Evolutionary conservation across 2,888 invertebrate species (phyloP), one percentile per base, ranked within the genome.

Genomic region (Lottia gigantea): DNA sequence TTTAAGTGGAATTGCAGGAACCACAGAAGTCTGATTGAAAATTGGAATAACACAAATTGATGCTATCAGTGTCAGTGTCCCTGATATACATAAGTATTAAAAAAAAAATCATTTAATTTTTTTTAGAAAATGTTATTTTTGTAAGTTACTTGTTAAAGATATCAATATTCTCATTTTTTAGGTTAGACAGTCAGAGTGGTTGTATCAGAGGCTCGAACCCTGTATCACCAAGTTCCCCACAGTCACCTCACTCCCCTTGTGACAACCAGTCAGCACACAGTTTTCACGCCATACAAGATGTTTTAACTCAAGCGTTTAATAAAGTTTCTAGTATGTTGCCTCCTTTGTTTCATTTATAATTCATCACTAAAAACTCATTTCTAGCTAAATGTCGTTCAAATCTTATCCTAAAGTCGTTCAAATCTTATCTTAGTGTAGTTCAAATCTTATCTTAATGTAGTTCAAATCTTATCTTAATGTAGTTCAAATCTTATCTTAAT

Each of bases 101-200:
- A n/a, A n/a, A n/a, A n/a, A n/a, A n/a, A 6, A 31, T 31, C 7
- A 4, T 55, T 7, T 55, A 4, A 19, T 19, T 55, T 55, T 55
- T 55, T 55, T 23, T 19, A n/a, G 2, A 55, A 19, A 55, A 55
- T n/a, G 23, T 19, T 55, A 6, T 55, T 55, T 55, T 55, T 55
- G n/a, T n/a, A n/a, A n/a, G n/a, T 55, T 55, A 4, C 25, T 7
- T 6, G 1, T 61, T 12, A 26, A 65, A 23, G 40, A 40, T 40
- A 8, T 40, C 1, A 40, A 26, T 23, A 47, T 66, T 19, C 0
- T 14, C 8, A 62, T 71, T 72, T 84, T 84, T 40, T 87, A 95
- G 95, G 6, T 95, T 97, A 94, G 97, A 97, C 90, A 95, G 95
- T 74, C 92, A 94, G 77, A 97, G 96, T 75, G 97, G 97, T 68